Conservation (phyloP, 2,888 invertebrate genomes). For the Callinectes sapidus region DNA sequence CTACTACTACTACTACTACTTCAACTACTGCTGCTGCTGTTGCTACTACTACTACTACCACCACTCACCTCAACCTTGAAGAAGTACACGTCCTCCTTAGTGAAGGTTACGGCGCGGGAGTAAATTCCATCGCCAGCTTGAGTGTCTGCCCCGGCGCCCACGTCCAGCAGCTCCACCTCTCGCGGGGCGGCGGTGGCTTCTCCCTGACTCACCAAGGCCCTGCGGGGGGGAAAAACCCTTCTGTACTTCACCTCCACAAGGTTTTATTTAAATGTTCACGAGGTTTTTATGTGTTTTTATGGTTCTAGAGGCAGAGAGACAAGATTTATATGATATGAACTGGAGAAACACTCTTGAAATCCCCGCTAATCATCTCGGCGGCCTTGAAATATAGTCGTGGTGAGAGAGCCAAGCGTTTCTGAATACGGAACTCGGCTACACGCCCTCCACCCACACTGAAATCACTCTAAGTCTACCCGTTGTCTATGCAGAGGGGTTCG, state of each 20-base stretch:
- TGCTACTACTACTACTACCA: neutral
- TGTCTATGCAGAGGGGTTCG: neutral
- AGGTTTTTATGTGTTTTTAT: neutral
- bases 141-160: neutral
- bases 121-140: neutral
- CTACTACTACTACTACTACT: neutral
- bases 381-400: too few relatives aligned
- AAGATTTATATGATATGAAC: neutral
- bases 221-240: neutral
- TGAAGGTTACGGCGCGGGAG: neutral
- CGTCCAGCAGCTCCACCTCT: neutral
- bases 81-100: neutral
- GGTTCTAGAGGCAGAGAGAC: neutral
- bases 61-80: neutral
- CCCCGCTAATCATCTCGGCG: too few relatives aligned
- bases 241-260: neutral
- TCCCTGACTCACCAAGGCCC: neutral
- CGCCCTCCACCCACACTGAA: too few relatives aligned
- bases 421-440: too few relatives aligned
- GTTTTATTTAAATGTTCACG: too few relatives aligned
- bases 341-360: neutral
- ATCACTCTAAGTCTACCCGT: neutral
- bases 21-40: neutral
- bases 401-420: too few relatives aligned
- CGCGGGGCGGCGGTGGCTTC: neutral